Base-by-base conservation (phyloP, 2,888 invertebrate genomes). In the Heliconius erato region DNA sequence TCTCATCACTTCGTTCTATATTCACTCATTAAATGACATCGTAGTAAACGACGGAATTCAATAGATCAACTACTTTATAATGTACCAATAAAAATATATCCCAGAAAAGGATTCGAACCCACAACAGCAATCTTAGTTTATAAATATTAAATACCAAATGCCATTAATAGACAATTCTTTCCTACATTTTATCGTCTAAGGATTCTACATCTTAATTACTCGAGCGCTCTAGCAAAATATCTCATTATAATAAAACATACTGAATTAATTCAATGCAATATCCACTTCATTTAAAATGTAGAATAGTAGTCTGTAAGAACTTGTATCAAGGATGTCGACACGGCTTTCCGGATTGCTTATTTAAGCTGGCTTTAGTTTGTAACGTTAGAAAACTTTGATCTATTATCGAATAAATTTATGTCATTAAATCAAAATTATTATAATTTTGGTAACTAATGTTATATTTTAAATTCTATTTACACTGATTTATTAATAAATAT, bases 321-420 rank as follows among this genome's bases (percentile, higher is more conserved):
- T 78, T 19, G 80, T 80, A 83, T 76, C 74, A 79, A 83, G 81
- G 81, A 71, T 79, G 76, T 44, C 78, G n/a, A 80, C 71, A 63
- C 28, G 74, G 79, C 54, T 76, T 81, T 81, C 81, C 79, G 79
- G 79, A 83, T 69, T 79, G 68, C 71, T 80, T 81, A 40, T 69
- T 59, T 40, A 35, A 76, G 35, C 16, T 54, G 59, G 32, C 32
- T 49, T 28, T 74, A 59, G 23, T 32, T 74, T 74, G 1, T 59
- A 74, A n/a, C 14, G 23, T 40, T 71, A 5, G n/a, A 40, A n/a
- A n/a, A 71, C n/a, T 71, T 40, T 40, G 63, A 35, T 71, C n/a
- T 71, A 35, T 69, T n/a, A 69, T 3, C 63, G 63, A 63, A 63
- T 63, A 63, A 63, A n/a, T 63, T 63, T 12, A n/a, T 63, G n/a